Percentiles rank a stretch among this genome's conserved stretches.
phyloP scores from a whole-genome alignment of 2,113 vertebrate species.

The Silurus meridionalis region DNA sequence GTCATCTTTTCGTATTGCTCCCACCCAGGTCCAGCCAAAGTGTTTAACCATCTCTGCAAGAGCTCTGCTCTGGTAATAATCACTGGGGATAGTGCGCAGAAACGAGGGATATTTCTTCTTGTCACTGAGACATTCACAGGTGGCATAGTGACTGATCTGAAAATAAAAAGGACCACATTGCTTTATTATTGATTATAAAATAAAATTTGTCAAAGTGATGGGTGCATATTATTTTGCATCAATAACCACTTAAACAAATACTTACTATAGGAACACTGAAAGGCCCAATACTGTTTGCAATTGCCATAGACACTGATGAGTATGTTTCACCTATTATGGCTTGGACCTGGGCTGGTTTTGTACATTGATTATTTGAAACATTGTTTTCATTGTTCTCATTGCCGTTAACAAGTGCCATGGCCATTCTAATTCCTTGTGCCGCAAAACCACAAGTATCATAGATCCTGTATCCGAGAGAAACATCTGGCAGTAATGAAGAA shows the following conservation, averaged over 20 bases:
- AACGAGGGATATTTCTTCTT: slow-evolving; percentile 41
- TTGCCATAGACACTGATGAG: slow-evolving; percentile 51
- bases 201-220: neutral
- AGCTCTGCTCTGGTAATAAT: slow-evolving; percentile 44
- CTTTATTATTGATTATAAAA: no score
- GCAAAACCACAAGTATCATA: slow-evolving; percentile 54
- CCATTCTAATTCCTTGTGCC: slow-evolving; percentile 40
- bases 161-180: neutral
- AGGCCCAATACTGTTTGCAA: slow-evolving; percentile 38
- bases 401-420: slow-evolving; percentile 56
- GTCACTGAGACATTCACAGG: slow-evolving; percentile 45
- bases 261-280: slow-evolving; percentile 51
- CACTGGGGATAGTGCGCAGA: slow-evolving; percentile 39
- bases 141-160: slow-evolving; percentile 36
- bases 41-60: slow-evolving; percentile 23
- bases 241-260: neutral
- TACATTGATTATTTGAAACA: slow-evolving; percentile 37
- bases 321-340: slow-evolving; percentile 55
- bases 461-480: slow-evolving; percentile 57
- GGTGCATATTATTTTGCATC: no score
- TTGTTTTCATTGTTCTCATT: slow-evolving; percentile 17
- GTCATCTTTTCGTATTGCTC: slow-evolving; percentile 30
- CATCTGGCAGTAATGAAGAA: slow-evolving; percentile 50
- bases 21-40: slow-evolving; percentile 40
- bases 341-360: slow-evolving; percentile 46